These are phyloP conservation scores for Neodiprion pinetum DNA, from an alignment of 1,140 invertebrate genomes.

Conservation along the genomic window DNA sequence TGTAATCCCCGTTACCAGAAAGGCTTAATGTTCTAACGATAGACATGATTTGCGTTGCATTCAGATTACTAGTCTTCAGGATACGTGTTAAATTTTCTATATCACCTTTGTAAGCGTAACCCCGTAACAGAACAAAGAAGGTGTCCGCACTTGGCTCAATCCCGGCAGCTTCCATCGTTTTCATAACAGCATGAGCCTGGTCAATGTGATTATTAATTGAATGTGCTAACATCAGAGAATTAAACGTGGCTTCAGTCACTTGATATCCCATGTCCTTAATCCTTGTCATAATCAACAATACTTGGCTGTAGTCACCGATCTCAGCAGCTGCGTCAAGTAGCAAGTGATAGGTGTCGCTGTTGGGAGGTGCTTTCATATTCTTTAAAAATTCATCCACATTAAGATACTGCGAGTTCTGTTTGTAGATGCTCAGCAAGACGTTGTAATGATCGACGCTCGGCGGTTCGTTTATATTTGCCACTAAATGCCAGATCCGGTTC, in stretches of 20 bases:
- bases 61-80: slow-evolving; percentile 39
- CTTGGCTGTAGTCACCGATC: neutral
- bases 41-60: slow-evolving; percentile 58
- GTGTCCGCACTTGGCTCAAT: slow-evolving; percentile 59
- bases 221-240: slow-evolving; percentile 24
- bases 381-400: slow-evolving; percentile 28
- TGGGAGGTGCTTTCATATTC: slow-evolving; percentile 28
- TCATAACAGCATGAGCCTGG: slow-evolving; percentile 57
- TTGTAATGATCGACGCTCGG: slow-evolving; percentile 35
- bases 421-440: slow-evolving; percentile 28
- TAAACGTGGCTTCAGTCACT: slow-evolving; percentile 14
- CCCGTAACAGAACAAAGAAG: slow-evolving; percentile 56
- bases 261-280: slow-evolving; percentile 21
- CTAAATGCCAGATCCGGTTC: slow-evolving; percentile 29
- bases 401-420: slow-evolving; percentile 23
- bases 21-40: slow-evolving; percentile 58
- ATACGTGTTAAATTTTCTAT: slow-evolving; percentile 49
- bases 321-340: slow-evolving; percentile 26
- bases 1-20: slow-evolving; percentile 43
- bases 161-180: slow-evolving; percentile 62
- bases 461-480: slow-evolving; percentile 10
- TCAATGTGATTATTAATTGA: slow-evolving; percentile 42
- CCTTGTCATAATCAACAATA: slow-evolving; percentile 11
- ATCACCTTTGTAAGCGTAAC: slow-evolving; percentile 61
- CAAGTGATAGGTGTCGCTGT: slow-evolving; percentile 31